Evolutionary conservation across 2,888 invertebrate species (phyloP), one percentile per base, ranked within the genome.

Genomic region (Nipponacmea schrenckii): DNA sequence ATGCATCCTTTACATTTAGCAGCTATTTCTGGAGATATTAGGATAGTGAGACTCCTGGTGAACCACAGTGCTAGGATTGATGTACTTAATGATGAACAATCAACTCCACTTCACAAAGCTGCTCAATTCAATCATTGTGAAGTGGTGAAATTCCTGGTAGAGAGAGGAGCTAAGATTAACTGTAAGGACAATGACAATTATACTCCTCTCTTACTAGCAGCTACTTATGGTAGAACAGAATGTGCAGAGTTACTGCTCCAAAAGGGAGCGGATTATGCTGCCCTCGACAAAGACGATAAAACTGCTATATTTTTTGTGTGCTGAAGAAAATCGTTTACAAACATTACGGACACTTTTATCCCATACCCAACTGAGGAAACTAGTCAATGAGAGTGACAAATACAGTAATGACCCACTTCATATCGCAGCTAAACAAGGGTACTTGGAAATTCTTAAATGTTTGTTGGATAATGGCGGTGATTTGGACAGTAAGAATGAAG

Each of bases 1-100:
- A 95, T 95, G 89, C 95, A 95, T 0, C 93, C 96, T 0, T 90
- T 96, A 71, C 96, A 97, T 88, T 89, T 96, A 74, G 96, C 96
- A 5, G 88, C 88, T 8, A 81, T 84, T 45, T 82, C 85, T 4
- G 90, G 89, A 1, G 85, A 89, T 66, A 74, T 86, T 1, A 78
- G 83, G 1, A 83, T 88, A 68, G 82, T 80, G 2, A 74, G 78
- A n/a, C 80, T 90, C 24, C 78, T 89, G 62, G 76, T 87, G 27
- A 85, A 88, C 63, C 79, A 89, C 75, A 83, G 86, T 17, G 90
- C 90, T 3, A 80, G 86, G 26, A 85, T 90, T 63, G 88, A 90
- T 77, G 88, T 87, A 46, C 76, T 88, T 20, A 89, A 90, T 74
- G 83, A 82, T 66, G 81, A 86, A 69, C 88, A 87, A 72, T 87